phyloP scores from a whole-genome alignment of 2,888 invertebrate species.

The Aphrophora alni region DNA sequence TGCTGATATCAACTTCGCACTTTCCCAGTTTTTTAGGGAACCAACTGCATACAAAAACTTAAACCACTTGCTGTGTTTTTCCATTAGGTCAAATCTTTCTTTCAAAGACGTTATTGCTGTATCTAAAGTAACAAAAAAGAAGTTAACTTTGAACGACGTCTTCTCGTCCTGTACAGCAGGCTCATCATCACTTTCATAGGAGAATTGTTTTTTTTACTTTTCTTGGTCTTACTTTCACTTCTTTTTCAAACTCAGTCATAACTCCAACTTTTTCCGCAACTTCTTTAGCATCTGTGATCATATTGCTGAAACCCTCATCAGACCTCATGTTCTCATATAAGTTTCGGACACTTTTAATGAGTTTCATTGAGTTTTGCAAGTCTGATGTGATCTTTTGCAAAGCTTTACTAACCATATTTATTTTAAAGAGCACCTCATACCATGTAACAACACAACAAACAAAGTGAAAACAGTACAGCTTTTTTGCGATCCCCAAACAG shows the following conservation, averaged over 20 bases:
- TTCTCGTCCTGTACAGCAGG: neutral
- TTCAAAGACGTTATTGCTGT: neutral
- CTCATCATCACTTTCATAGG: constrained; percentile 15
- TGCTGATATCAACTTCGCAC: too few species aligned
- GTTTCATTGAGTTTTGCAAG: neutral
- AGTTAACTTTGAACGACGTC: constrained; percentile 13
- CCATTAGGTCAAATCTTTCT: neutral
- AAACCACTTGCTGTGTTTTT: neutral
- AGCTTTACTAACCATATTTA: constrained; percentile 19
- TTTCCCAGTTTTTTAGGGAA: neutral
- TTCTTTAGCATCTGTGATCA: neutral
- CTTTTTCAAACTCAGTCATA: neutral
- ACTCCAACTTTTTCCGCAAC: neutral
- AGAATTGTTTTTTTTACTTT: neutral
- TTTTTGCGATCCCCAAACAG: constrained; percentile 15
- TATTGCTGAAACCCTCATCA: neutral
- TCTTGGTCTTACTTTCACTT: neutral
- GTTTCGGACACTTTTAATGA: constrained; percentile 7
- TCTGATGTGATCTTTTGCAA: too few species aligned
- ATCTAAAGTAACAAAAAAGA: constrained; percentile 12
- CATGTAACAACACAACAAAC: constrained; percentile 23
- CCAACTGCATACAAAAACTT: constrained; percentile 3
- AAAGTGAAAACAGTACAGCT: constrained; percentile 10
- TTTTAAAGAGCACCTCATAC: constrained; percentile 7
- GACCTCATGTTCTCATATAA: neutral